Conservation (phyloP, 2,797 vertebrate genomes). For the Macrochelys suwanniensis region DNA sequence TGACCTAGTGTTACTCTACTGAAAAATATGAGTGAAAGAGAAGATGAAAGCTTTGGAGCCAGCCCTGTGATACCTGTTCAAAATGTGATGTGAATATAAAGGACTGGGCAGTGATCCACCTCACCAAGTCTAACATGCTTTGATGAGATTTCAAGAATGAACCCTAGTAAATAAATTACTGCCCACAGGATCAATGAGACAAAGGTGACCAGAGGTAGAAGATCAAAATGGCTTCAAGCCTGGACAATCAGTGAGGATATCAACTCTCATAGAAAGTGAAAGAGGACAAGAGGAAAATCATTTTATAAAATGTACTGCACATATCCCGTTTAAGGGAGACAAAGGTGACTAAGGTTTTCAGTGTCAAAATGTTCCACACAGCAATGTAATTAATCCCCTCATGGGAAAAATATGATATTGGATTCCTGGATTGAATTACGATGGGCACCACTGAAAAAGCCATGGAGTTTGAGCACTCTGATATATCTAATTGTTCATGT, state of each 20-base stretch:
- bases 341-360: background rate
- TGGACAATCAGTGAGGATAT: background rate
- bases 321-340: background rate
- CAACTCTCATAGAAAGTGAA: conserved; percentile 32
- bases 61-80: background rate
- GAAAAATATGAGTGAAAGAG: background rate
- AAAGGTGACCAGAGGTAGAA: background rate
- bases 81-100: background rate
- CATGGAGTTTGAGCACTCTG: background rate
- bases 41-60: background rate
- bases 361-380: background rate
- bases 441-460: background rate
- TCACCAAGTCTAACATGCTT: background rate
- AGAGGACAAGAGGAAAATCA: background rate
- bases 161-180: background rate
- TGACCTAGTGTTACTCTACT: too few species aligned
- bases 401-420: background rate
- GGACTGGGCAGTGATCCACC: background rate
- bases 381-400: background rate
- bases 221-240: conserved; percentile 6
- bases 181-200: background rate
- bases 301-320: background rate
- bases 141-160: background rate
- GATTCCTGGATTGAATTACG: background rate
- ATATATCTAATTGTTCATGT: background rate